Percentiles rank a stretch among this genome's conserved stretches.
phyloP scores from a whole-genome alignment of 37 sponge, comb jelly and placozoan species.

The Eunapius fragilis region DNA sequence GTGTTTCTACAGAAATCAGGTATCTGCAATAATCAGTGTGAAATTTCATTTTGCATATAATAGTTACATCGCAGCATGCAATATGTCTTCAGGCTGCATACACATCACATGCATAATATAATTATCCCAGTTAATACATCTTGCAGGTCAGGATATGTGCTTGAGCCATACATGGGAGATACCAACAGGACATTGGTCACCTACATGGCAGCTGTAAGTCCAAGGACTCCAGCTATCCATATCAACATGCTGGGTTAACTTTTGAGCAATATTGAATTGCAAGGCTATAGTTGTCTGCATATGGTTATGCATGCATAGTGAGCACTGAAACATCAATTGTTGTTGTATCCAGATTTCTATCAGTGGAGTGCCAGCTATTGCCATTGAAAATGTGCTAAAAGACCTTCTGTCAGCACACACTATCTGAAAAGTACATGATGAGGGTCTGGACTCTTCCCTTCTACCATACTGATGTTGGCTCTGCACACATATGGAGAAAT shows the following conservation, averaged over 20 bases:
- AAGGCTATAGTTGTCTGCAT: too few relatives aligned
- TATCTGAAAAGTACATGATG: not conserved
- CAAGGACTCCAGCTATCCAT: not conserved
- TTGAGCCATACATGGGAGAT: not conserved
- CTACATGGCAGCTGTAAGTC: not conserved
- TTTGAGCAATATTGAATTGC: not conserved
- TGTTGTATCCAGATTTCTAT: not conserved
- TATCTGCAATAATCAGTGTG: too few relatives aligned
- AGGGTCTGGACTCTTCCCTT: not conserved
- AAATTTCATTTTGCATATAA: too few relatives aligned
- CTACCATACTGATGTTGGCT: not conserved
- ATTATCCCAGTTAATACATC: too few relatives aligned
- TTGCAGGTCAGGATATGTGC: constrained; percentile 7
- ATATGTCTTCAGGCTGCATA: too few relatives aligned
- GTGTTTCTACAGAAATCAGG: too few relatives aligned
- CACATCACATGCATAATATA: too few relatives aligned
- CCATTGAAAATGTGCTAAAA: not conserved
- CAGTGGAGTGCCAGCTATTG: not conserved
- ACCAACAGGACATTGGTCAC: not conserved
- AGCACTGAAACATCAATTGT: too few relatives aligned
- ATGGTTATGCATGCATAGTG: too few relatives aligned
- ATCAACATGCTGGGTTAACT: not conserved
- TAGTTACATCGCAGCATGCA: too few relatives aligned
- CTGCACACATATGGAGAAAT: not conserved
- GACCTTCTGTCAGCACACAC: not conserved